Conservation (phyloP, 2,113 vertebrate species). For the Psammodynastes pulverulentus region DNA sequence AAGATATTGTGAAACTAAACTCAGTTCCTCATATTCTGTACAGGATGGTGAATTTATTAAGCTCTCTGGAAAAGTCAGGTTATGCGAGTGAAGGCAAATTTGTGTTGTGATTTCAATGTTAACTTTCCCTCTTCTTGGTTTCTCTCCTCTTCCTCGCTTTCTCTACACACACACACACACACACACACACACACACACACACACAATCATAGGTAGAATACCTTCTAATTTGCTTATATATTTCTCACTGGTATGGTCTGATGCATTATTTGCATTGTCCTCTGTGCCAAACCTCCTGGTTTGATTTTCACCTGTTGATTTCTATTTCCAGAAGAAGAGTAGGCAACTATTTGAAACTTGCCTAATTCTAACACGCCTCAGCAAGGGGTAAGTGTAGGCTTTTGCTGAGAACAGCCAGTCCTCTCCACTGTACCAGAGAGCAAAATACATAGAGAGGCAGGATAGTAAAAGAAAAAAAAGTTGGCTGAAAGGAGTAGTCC, state of each 20-base stretch:
- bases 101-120: not conserved
- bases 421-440: not conserved
- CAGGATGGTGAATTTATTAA: not conserved
- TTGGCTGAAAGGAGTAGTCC: not conserved
- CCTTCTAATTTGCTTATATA: not conserved
- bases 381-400: not conserved
- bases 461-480: too few species aligned
- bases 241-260: not conserved
- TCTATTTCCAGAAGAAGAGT: not conserved
- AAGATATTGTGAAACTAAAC: not conserved
- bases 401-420: not conserved
- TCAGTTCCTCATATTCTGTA: not conserved
- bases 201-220: not conserved
- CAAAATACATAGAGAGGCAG: not conserved
- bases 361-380: not conserved
- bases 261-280: not conserved
- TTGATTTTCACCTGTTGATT: not conserved
- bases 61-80: not conserved
- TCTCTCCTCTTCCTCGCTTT: not conserved
- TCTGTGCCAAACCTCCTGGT: not conserved
- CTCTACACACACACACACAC: not conserved
- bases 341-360: not conserved
- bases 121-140: not conserved
- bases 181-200: not conserved
- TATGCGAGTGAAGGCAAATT: not conserved